Evolutionary conservation across 92 coral and sea anemone species (phyloP).

Genomic region (Parazoanthus darwini): DNA sequence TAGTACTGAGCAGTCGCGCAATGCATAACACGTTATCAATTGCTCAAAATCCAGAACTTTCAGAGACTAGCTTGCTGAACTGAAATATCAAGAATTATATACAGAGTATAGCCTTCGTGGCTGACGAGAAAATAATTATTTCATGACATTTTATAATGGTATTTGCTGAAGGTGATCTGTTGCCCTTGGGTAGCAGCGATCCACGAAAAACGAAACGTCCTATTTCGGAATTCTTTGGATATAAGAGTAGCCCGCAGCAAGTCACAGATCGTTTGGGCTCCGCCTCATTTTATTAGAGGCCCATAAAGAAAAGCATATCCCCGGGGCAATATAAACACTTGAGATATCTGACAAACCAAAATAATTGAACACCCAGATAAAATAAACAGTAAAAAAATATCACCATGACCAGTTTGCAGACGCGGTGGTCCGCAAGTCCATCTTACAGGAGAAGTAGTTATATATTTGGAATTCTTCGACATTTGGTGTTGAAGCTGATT

Average conservation of each 20-base stretch:
- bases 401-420: background rate
- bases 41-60: background rate
- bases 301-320: too few species aligned
- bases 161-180: background rate
- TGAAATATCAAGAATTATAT: too few species aligned
- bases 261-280: too few species aligned
- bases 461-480: background rate
- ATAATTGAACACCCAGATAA: background rate
- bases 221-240: too few species aligned
- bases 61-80: too few species aligned
- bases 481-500: background rate
- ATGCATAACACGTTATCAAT: background rate
- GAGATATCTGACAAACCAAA: background rate
- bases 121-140: background rate
- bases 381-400: background rate
- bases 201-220: background rate
- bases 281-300: too few species aligned
- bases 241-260: too few species aligned
- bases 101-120: background rate
- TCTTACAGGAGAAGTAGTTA: background rate
- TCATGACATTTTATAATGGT: background rate
- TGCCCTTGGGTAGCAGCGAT: background rate
- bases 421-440: background rate
- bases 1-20: background rate
- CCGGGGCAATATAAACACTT: constrained; percentile 5